Base-by-base conservation (phyloP, 2,113 vertebrate genomes). In the Aegithalos caudatus region DNA sequence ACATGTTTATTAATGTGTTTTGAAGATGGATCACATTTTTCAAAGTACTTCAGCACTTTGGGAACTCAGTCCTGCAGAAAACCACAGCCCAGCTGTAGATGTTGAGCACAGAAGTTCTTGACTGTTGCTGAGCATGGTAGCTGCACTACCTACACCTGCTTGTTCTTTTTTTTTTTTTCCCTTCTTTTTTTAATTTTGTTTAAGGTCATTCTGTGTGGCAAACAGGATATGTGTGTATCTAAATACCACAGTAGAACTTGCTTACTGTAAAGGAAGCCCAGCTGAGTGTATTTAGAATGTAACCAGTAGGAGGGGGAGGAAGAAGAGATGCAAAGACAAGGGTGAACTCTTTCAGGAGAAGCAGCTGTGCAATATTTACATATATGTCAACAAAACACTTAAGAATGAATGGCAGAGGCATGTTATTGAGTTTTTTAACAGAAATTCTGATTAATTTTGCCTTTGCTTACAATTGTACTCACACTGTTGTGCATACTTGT, bases 151-250 rank as follows among this genome's bases (percentile, higher is more conserved):
- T 62, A 27, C 3, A 37, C 29, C 44, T 77, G 56, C 33, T 35
- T 42, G 25, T n/a, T 70, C 28, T 44, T 76, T 57, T 77, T 62
- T 62, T 76, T 69, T 77, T 62, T 62, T 76, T 69, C 5, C 5
- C 7, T 23, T 2, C 11, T 3, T 45, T 70, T 38, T 20, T 54
- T 10, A 10, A 13, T 42, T 76, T 65, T 38, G 28, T 29, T n/a
- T 28, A 23, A 56, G 51, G 24, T 54, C 57, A 37, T 19, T 42
- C 67, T 38, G 24, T 62, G 47, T 86, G 72, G 61, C 90, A 92
- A 90, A 93, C 90, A 88, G 94, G 90, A 88, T 92, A 53, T 15
- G 45, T 81, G 65, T 80, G 38, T 73, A 72, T 94, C 78, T 90
- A 64, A 92, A 53, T 56, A 74, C 60, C 31, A 50, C 67, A 84